Base-by-base conservation (phyloP, 2,113 vertebrate genomes). In the Halcyon malimbica region DNA sequence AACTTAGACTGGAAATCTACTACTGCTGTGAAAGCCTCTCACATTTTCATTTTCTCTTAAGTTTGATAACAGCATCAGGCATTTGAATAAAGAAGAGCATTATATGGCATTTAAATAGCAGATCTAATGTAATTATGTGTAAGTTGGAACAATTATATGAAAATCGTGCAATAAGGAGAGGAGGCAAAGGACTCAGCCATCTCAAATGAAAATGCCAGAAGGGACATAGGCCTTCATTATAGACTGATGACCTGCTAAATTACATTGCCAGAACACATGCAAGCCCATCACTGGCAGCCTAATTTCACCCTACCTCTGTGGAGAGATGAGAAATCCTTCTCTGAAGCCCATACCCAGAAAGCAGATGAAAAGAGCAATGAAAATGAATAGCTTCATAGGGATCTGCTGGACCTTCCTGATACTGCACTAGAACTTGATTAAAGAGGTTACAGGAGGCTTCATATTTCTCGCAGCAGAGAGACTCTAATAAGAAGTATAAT, bases 111-210 rank as follows among this genome's bases (percentile, higher is more conserved):
- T 96, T 89, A 73, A 94, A 94, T 35, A 85, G 59, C 48, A 89
- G 46, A 73, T 62, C 86, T 92, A 89, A 92, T 60, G 16, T 65
- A 92, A 89, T 92, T 92, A 71, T 6, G 37, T 71, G 37, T 78
- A 91, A 92, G 51, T 78, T 89, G 77, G 64, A 94, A 91, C 64
- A 94, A 94, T 91, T 92, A 91, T 44, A 73, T 70, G 75, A 87
- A 95, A 95, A 94, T 56, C 67, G 74, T 3, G 2, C 42, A 86
- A 51, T 67, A 67, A 78, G 81, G 73, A 68, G 84, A 71, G 53
- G 6, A 96, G 69, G 23, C 29, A 93, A 93, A 94, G 53, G 73
- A 82, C 46, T 93, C 86, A 85, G 59, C 70, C 31, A 28, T 80
- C 68, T 69, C 44, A 6, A 93, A 84, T 73, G 39, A 77, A 94